Percentiles rank a stretch among this genome's conserved stretches.
phyloP scores from a whole-genome alignment of 2,113 vertebrate species.

The Xiphophorus maculatus region DNA sequence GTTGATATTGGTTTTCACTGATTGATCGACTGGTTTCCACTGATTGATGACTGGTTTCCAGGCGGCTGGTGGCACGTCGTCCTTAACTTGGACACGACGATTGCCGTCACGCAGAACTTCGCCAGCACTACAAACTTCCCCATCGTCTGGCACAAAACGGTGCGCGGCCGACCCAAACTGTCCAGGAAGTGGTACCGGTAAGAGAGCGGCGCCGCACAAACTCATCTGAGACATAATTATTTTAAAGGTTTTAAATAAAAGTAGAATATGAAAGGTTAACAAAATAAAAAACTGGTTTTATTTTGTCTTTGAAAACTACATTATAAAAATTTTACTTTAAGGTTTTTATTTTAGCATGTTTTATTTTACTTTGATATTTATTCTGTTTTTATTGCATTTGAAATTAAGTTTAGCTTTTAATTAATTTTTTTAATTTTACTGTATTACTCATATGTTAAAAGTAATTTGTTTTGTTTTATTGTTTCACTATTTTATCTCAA shows the following conservation, averaged over 20 bases:
- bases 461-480: too few species aligned
- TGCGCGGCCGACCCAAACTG: conserved; percentile 94
- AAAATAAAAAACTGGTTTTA: not conserved
- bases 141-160: conserved; percentile 99
- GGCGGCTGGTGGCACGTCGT: conserved; percentile 99
- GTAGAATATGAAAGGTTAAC: too few species aligned
- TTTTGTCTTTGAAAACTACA: not conserved
- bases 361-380: not conserved
- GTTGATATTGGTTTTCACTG: too few species aligned
- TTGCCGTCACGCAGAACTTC: conserved; percentile 97
- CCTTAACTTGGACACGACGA: conserved; percentile 94
- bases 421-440: too few species aligned
- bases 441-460: too few species aligned
- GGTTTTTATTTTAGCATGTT: not conserved
- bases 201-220: conserved; percentile 17
- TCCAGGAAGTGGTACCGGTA: conserved; percentile 99
- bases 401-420: not conserved
- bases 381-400: not conserved
- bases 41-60: conserved; percentile 45
- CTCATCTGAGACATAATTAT: too few species aligned
- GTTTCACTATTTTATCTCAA: too few species aligned
- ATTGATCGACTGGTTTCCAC: too few species aligned
- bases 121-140: conserved; percentile 98
- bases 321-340: too few species aligned
- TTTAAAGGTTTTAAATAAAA: too few species aligned